phyloP scores from a whole-genome alignment of 1,140 invertebrate species.

The Xylocopa sonorina region DNA sequence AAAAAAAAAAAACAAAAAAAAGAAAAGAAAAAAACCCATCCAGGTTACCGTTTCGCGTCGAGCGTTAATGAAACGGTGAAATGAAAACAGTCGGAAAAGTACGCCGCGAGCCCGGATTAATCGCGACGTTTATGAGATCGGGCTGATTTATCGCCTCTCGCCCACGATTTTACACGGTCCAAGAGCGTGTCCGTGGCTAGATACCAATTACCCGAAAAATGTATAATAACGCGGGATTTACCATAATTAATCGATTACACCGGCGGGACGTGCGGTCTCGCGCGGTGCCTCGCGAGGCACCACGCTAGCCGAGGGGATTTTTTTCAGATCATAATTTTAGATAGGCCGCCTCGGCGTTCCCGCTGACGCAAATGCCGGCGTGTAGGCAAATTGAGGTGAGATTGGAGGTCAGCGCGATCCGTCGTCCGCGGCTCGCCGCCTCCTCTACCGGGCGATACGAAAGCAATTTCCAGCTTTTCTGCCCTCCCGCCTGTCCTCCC shows the following conservation, averaged over 20 bases:
- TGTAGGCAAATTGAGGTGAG: slow-evolving; percentile 83
- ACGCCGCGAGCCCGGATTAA: neutral
- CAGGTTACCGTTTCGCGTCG: neutral
- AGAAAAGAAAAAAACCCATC: no score
- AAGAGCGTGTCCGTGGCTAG: slow-evolving; percentile 27
- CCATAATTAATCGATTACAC: slow-evolving; percentile 74
- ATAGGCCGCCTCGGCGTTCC: slow-evolving; percentile 75
- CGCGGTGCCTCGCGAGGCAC: slow-evolving; percentile 48
- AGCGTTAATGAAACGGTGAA: neutral
- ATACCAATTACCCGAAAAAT: slow-evolving; percentile 65
- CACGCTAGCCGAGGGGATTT: slow-evolving; percentile 58
- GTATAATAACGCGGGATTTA: slow-evolving; percentile 69
- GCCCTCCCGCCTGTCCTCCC: neutral
- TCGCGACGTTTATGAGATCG: neutral
- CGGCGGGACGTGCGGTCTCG: slow-evolving; percentile 37
- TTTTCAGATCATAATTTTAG: slow-evolving; percentile 82
- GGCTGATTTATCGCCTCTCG: no score
- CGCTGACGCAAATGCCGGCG: slow-evolving; percentile 76
- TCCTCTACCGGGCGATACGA: slow-evolving; percentile 63
- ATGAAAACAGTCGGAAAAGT: neutral
- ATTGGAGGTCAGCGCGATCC: slow-evolving; percentile 79
- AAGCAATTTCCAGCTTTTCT: slow-evolving; percentile 53
- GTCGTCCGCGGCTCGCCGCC: slow-evolving; percentile 61
- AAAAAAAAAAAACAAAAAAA: no score
- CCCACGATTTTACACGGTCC: neutral